Evolutionary conservation across 2,113 vertebrate species (phyloP).

Genomic region (Sigmodon hispidus): DNA sequence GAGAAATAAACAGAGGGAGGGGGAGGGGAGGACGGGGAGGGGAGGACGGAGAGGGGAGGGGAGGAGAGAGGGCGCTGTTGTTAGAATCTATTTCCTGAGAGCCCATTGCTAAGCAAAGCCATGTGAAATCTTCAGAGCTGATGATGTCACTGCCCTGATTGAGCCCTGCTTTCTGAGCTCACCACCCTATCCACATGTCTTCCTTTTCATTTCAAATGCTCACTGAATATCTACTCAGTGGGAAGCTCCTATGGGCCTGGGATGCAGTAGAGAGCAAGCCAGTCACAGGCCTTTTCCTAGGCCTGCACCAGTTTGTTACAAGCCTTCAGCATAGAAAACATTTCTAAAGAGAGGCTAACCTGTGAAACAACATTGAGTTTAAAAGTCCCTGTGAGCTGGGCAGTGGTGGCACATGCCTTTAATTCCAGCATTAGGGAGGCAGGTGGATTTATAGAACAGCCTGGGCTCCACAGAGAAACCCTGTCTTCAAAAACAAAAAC

Average conservation of each 20-base stretch:
- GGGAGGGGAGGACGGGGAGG: neutral
- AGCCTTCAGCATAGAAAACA: neutral
- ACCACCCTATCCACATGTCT: neutral
- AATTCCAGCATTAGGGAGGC: neutral
- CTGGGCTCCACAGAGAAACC: neutral
- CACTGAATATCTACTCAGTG: too few relatives aligned
- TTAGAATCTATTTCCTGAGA: neutral
- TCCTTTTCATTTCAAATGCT: neutral
- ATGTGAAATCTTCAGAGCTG: neutral
- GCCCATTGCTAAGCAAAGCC: neutral
- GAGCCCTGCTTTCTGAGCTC: neutral
- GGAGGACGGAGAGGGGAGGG: neutral
- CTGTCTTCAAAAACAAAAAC: neutral
- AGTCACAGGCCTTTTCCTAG: neutral
- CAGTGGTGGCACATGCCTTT: neutral
- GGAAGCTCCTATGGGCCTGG: neutral
- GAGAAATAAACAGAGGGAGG: too few relatives aligned
- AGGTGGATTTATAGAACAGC: neutral
- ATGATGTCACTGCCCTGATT: neutral
- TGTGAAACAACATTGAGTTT: neutral
- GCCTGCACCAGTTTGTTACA: neutral
- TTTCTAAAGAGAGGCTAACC: neutral
- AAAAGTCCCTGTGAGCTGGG: neutral
- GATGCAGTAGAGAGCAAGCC: neutral
- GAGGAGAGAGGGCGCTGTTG: neutral